Percentiles rank a stretch among this genome's conserved stretches.
phyloP scores from a whole-genome alignment of 2,888 invertebrate genomes.

The Eristalinus sepulchralis region DNA sequence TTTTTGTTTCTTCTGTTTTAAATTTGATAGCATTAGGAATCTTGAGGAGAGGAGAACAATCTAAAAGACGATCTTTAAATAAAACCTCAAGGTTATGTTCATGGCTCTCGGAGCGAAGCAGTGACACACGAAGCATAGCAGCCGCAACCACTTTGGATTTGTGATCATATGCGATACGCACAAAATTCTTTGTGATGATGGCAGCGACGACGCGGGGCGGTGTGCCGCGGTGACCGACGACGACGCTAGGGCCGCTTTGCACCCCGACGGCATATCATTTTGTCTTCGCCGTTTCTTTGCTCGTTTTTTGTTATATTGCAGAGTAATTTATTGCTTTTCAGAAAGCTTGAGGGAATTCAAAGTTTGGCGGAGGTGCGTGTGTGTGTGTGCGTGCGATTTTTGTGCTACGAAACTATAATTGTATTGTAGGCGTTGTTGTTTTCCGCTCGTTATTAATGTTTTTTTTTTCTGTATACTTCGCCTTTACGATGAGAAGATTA shows the following conservation, averaged over 20 bases:
- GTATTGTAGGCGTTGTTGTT: slow-evolving; percentile 18
- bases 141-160: slow-evolving; percentile 52
- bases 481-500: not conserved
- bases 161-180: slow-evolving; percentile 58
- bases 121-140: slow-evolving; percentile 42
- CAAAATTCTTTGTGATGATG: slow-evolving; percentile 33
- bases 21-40: slow-evolving; percentile 46
- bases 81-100: slow-evolving; percentile 70
- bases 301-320: slow-evolving; percentile 36
- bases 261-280: slow-evolving; percentile 8
- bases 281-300: not conserved
- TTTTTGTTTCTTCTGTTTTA: slow-evolving; percentile 31
- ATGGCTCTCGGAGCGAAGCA: slow-evolving; percentile 54
- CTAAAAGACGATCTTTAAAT: slow-evolving; percentile 50
- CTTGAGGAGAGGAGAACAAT: slow-evolving; percentile 1
- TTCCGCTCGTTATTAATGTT: not conserved
- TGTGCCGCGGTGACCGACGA: not conserved
- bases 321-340: slow-evolving; percentile 44
- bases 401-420: slow-evolving; percentile 16
- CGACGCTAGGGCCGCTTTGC: slow-evolving; percentile 16
- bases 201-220: not conserved
- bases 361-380: not conserved
- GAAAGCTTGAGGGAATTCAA: slow-evolving; percentile 48
- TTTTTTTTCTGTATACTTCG: not conserved
- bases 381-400: slow-evolving; percentile 1